Evolutionary conservation across 2,797 vertebrate genomes (phyloP), one percentile per base, ranked within the genome.

Genomic region (Botia almorhae): DNA sequence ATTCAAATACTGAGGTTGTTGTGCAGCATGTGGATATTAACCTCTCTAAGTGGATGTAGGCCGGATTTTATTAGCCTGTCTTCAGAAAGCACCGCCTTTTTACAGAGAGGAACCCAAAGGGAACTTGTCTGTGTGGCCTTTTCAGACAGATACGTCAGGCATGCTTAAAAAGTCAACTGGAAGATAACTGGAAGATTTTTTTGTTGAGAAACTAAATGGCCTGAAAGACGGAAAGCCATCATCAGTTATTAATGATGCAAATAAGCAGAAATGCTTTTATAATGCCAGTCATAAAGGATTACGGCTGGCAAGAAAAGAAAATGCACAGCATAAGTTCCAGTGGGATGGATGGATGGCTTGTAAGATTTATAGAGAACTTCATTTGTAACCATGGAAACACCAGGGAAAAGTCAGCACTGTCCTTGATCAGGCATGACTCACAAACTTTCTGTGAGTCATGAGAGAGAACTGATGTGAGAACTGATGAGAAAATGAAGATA

Each of bases 41-140:
- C 21, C 67, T 46, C 53, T 21, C 67, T 55, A 82, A 79, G n/a
- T 73, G 55, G 51, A 79, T 75, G 21, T 72, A 76, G n/a, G 48
- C 60, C 55, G 53, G 19, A 64, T 85, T 85, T 64, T 69, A 85
- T 82, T 77, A 46, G 61, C 53, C 69, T n/a, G 19, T 55, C 61
- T n/a, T 51, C 16, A 16, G 43, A 58, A 60, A 43, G 51, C 69
- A 33, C 63, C 16, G 58, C 23, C 53, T 50, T 43, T 77, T 33
- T 13, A 46, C 39, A 50, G 7, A 64, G 36, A 69, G 50, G 58
- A 81, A 69, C 1, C 1, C 33, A 13, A 14, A 13, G 51, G 6
- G 8, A 17, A n/a, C 2, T 64, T 60, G 23, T 56, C n/a, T 26
- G 29, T 43, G 17, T 56, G 56, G 29, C 12, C 73, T 55, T 61